A percentile compares a stretch with the other conserved stretches of the same genome.
These are phyloP conservation scores for Suillia variegata DNA, from an alignment of 2,888 invertebrate species.

Conservation along the genomic window DNA sequence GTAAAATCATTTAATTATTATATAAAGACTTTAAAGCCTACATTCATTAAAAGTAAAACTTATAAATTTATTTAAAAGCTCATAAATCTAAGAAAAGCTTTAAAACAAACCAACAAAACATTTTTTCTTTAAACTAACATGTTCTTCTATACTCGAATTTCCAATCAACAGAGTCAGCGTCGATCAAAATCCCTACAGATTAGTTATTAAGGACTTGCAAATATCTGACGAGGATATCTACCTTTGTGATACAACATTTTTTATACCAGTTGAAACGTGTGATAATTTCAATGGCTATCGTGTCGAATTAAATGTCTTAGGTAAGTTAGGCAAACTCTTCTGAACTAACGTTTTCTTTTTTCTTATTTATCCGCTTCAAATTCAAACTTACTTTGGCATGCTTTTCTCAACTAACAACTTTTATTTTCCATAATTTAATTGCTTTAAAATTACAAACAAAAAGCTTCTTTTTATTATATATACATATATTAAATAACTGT, in stretches of 20 bases:
- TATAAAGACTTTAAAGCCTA: too few species aligned
- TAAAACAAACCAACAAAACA: too few species aligned
- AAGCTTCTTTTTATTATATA: too few species aligned
- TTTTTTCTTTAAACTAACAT: not conserved
- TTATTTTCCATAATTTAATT: not conserved
- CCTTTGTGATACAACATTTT: slow-evolving; percentile 80
- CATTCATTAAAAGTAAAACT: too few species aligned
- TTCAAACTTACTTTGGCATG: not conserved
- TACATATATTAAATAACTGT: too few species aligned
- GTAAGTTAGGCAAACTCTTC: slow-evolving; percentile 64
- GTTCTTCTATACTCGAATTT: not conserved
- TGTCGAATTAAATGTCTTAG: slow-evolving; percentile 74
- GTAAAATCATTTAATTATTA: too few species aligned
- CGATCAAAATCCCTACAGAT: slow-evolving; percentile 53
- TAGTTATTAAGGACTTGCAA: slow-evolving; percentile 63
- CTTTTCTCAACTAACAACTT: not conserved
- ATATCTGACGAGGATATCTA: slow-evolving; percentile 77
- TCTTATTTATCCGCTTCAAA: not conserved
- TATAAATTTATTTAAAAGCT: too few species aligned
- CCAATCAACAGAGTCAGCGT: slow-evolving; percentile 45
- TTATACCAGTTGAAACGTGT: slow-evolving; percentile 76
- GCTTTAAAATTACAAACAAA: not conserved
- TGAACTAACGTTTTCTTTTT: slow-evolving; percentile 14
- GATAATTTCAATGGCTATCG: slow-evolving; percentile 72
- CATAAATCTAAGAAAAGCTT: too few species aligned